These are phyloP conservation scores for Gephyroberyx darwinii DNA, from an alignment of 2,797 vertebrate genomes.

Conservation along the genomic window DNA sequence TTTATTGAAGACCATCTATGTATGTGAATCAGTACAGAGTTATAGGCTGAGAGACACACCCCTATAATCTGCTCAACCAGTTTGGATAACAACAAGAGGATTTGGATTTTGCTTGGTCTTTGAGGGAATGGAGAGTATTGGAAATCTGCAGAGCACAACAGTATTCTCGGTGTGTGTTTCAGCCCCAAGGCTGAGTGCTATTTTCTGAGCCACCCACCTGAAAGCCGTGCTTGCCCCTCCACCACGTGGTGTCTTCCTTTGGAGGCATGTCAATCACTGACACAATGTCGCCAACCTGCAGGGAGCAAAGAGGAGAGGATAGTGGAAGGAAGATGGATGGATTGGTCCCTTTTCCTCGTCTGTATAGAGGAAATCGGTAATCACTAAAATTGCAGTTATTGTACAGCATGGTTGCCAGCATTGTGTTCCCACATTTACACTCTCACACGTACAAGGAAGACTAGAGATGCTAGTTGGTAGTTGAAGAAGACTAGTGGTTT, in stretches of 20 bases:
- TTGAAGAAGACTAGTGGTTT: too few species aligned
- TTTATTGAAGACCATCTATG: neutral
- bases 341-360: neutral
- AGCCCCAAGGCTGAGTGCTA: neutral
- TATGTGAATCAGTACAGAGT: slow-evolving; percentile 23
- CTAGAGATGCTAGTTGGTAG: too few species aligned
- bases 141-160: slow-evolving; percentile 26
- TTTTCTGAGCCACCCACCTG: slow-evolving; percentile 83
- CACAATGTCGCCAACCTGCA: slow-evolving; percentile 97
- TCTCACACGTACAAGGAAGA: too few species aligned
- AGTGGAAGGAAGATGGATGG: neutral
- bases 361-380: neutral
- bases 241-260: slow-evolving; percentile 98
- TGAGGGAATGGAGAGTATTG: slow-evolving; percentile 21
- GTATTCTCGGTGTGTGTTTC: neutral
- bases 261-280: slow-evolving; percentile 99
- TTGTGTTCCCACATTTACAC: too few species aligned
- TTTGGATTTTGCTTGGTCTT: slow-evolving; percentile 37
- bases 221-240: slow-evolving; percentile 98
- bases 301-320: slow-evolving; percentile 16
- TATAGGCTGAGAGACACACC: slow-evolving; percentile 1
- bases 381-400: neutral
- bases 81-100: slow-evolving; percentile 32
- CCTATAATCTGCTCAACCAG: slow-evolving; percentile 37
- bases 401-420: neutral